Conservation (phyloP, 1,140 invertebrate genomes). For the Microplitis mediator region DNA sequence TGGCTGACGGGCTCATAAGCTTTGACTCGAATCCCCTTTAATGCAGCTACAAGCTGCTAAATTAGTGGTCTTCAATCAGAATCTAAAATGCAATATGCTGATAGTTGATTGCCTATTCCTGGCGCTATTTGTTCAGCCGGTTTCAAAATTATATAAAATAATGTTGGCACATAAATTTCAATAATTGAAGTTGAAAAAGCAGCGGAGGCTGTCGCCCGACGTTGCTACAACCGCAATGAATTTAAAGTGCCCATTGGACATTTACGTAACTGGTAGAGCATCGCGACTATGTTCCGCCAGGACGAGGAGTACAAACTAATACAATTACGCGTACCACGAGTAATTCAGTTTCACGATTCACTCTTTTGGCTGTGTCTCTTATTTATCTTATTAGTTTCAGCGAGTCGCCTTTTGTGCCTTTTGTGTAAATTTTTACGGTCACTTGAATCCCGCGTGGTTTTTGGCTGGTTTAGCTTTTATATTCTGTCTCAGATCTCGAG, state of each 20-base stretch:
- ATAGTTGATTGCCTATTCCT: too few relatives aligned
- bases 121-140: too few relatives aligned
- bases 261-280: conserved; percentile 40
- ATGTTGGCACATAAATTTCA: conserved; percentile 42
- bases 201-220: not conserved
- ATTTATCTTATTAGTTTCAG: conserved; percentile 11
- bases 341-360: conserved; percentile 46
- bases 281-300: conserved; percentile 22
- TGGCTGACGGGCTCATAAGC: not conserved
- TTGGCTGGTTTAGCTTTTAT: not conserved
- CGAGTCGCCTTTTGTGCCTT: conserved; percentile 23
- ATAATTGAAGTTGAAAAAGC: conserved; percentile 37
- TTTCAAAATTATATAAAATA: too few relatives aligned
- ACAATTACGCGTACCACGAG: conserved; percentile 43
- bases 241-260: conserved; percentile 37
- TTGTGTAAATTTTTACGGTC: too few relatives aligned
- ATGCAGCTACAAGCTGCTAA: too few relatives aligned
- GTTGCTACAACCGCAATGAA: conserved; percentile 37
- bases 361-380: not conserved
- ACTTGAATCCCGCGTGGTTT: too few relatives aligned
- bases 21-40: too few relatives aligned
- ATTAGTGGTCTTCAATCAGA: too few relatives aligned
- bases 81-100: too few relatives aligned
- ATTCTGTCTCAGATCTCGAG: not conserved
- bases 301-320: conserved; percentile 34